phyloP scores from a whole-genome alignment of 2,888 invertebrate species.

The Sminthurides aquaticus region DNA sequence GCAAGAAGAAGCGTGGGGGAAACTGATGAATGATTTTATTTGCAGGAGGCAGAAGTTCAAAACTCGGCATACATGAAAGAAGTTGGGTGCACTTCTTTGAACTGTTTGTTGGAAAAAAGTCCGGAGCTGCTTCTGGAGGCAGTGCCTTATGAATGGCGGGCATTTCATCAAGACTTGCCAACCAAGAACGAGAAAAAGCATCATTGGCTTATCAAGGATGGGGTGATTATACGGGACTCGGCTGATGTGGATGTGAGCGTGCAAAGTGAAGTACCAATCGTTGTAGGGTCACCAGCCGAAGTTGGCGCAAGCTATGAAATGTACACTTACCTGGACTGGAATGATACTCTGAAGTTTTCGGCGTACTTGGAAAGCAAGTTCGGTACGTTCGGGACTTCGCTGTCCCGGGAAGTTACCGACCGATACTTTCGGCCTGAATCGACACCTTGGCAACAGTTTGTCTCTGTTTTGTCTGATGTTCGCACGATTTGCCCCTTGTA shows the following conservation, averaged over 20 bases:
- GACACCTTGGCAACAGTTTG: constrained; percentile 52
- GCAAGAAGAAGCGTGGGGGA: not conserved
- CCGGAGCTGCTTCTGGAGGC: constrained; percentile 57
- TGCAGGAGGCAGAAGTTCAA: constrained; percentile 29
- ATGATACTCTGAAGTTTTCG: constrained; percentile 27
- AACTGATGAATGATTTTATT: constrained; percentile 3
- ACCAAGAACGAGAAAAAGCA: constrained; percentile 53
- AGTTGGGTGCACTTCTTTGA: constrained; percentile 50
- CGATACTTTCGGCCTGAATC: constrained; percentile 33
- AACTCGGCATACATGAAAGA: constrained; percentile 27
- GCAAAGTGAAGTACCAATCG: constrained; percentile 24
- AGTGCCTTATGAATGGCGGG: constrained; percentile 65
- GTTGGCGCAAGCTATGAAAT: constrained; percentile 32
- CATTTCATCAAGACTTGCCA: constrained; percentile 54
- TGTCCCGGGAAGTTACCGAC: constrained; percentile 28
- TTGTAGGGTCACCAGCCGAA: constrained; percentile 28
- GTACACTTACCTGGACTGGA: constrained; percentile 32
- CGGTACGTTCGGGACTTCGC: constrained; percentile 25
- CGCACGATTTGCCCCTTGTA: constrained; percentile 71
- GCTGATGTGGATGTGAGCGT: constrained; percentile 4
- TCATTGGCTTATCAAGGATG: constrained; percentile 72
- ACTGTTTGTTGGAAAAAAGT: constrained; percentile 49
- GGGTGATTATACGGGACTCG: constrained; percentile 56
- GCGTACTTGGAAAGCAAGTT: constrained; percentile 31
- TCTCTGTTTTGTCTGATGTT: constrained; percentile 67